Evolutionary conservation across 2,797 vertebrate species (phyloP).

Genomic region (Echiichthys vipera): DNA sequence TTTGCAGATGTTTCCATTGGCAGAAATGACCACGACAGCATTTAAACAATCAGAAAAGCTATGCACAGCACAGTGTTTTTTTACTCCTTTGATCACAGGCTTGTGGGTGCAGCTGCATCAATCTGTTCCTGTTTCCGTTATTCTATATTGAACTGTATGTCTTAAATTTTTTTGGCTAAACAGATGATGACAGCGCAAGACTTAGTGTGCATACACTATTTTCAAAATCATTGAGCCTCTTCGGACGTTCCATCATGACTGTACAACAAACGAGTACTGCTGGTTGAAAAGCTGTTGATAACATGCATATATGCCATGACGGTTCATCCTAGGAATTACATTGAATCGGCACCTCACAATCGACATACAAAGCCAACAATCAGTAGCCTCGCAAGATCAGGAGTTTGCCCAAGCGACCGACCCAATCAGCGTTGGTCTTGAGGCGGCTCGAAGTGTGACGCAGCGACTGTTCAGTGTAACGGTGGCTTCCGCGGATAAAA

Average conservation of each 20-base stretch:
- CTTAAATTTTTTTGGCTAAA: neutral
- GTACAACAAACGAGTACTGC: neutral
- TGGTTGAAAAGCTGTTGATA: neutral
- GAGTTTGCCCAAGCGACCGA: too few species aligned
- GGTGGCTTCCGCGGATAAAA: too few species aligned
- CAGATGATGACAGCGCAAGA: conserved; percentile 16
- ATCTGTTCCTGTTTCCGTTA: conserved; percentile 10
- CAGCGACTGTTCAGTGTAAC: too few species aligned
- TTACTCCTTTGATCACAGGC: conserved; percentile 29
- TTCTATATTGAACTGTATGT: conserved; percentile 2
- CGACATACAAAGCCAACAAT: neutral
- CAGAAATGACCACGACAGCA: conserved; percentile 18
- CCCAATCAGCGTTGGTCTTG: too few species aligned
- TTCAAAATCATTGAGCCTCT: conserved; percentile 5
- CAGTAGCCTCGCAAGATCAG: neutral
- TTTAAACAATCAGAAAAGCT: conserved; percentile 24
- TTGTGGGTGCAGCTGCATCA: conserved; percentile 15
- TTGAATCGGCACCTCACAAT: neutral
- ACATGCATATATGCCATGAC: neutral
- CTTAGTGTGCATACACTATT: neutral
- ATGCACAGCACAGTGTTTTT: conserved; percentile 3
- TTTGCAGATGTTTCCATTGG: conserved; percentile 56
- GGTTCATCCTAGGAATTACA: neutral
- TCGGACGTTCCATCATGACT: neutral
- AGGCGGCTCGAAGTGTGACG: too few species aligned